phyloP scores from a whole-genome alignment of 2,888 invertebrate species.

The Tupiocoris notatus region DNA sequence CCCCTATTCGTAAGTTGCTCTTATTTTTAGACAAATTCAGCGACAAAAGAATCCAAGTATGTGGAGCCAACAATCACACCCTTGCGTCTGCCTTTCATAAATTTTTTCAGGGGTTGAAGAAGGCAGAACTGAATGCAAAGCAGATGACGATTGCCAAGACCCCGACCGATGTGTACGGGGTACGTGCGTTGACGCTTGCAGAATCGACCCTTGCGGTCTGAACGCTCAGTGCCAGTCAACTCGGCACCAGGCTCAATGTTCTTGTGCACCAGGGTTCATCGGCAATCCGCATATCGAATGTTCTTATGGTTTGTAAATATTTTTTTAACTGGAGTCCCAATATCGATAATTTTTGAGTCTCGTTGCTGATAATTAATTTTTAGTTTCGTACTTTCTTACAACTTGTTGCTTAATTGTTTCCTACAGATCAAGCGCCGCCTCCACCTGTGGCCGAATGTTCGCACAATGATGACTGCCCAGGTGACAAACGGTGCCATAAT shows the following conservation, averaged over 20 bases:
- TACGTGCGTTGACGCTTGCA: conserved; percentile 75
- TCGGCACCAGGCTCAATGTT: conserved; percentile 74
- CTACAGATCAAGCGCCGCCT: conserved; percentile 52
- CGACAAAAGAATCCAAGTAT: no score
- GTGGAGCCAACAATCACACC: no score
- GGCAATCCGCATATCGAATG: conserved; percentile 81
- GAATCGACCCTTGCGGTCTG: conserved; percentile 73
- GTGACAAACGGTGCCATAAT: conserved; percentile 72
- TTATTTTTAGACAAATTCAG: no score
- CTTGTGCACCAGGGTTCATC: conserved; percentile 72
- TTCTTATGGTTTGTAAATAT: conserved; percentile 52
- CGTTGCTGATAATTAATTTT: no score
- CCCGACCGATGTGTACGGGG: conserved; percentile 74
- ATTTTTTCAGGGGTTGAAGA: not conserved
- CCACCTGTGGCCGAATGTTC: conserved; percentile 67
- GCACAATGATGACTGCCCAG: conserved; percentile 72
- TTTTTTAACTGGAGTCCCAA: not conserved
- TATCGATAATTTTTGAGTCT: no score
- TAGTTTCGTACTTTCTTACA: not conserved
- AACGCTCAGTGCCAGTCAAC: conserved; percentile 77
- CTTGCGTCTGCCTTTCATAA: not conserved
- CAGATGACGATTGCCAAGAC: conserved; percentile 72
- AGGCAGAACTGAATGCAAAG: conserved; percentile 63
- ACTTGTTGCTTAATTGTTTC: conserved; percentile 49
- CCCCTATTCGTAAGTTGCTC: conserved; percentile 54